Conservation (phyloP, 2,888 invertebrate species). For the Cataglyphis livida region DNA sequence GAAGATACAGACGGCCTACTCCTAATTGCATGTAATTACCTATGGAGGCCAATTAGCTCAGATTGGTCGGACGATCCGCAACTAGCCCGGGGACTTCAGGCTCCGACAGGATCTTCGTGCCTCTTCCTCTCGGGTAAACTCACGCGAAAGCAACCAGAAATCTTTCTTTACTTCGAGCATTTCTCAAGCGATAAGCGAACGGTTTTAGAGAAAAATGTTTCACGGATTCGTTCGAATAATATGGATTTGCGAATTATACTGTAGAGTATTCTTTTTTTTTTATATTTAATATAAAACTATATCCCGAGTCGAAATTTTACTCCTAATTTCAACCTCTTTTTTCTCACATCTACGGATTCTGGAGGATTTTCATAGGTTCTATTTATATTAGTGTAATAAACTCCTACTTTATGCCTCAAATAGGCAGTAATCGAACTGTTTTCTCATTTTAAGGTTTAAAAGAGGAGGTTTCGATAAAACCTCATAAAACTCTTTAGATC, state of each 20-base stretch:
- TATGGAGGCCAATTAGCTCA: slow-evolving; percentile 84
- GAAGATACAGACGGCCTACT: slow-evolving; percentile 76
- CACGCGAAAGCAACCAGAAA: slow-evolving; percentile 72
- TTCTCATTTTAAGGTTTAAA: no score
- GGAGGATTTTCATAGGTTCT: no score
- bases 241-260: not conserved
- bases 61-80: slow-evolving; percentile 80
- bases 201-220: not conserved
- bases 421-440: no score
- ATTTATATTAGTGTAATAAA: no score
- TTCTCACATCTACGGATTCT: no score
- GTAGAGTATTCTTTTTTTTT: not conserved
- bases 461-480: no score
- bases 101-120: slow-evolving; percentile 67
- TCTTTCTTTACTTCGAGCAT: slow-evolving; percentile 63
- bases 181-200: slow-evolving; percentile 9
- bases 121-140: slow-evolving; percentile 70
- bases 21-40: slow-evolving; percentile 85
- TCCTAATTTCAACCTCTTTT: no score
- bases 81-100: slow-evolving; percentile 74
- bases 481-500: no score
- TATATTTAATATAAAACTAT: not conserved
- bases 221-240: not conserved
- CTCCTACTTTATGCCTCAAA: no score
- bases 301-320: no score